A percentile compares a stretch with the other conserved stretches of the same genome.
Evolutionary conservation across 23 tunicate species (phyloP).

Genomic region (Trididemnum clinides): DNA sequence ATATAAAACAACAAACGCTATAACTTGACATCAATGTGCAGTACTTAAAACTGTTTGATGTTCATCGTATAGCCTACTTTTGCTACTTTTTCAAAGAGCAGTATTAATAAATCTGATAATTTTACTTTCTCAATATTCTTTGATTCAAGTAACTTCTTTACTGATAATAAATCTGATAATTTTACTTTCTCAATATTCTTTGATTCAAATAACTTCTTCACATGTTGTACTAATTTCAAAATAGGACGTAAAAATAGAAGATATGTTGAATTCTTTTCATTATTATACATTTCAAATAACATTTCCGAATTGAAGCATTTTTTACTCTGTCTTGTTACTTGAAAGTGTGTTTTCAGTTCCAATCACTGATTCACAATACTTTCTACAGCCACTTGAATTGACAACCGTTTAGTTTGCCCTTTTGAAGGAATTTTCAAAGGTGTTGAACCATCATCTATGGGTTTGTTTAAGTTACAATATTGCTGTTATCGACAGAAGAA

Average conservation of each 20-base stretch:
- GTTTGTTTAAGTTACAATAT: constrained; percentile 24
- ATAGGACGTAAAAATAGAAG: constrained; percentile 45
- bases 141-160: too few species aligned
- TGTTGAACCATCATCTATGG: constrained; percentile 20
- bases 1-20: too few species aligned
- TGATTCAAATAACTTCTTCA: constrained; percentile 22
- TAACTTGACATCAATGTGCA: too few species aligned
- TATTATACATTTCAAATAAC: too few species aligned
- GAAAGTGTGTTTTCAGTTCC: constrained; percentile 50
- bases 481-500: constrained; percentile 4
- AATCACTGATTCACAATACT: constrained; percentile 28
- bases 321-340: too few species aligned
- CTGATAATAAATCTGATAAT: too few species aligned
- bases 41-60: too few species aligned
- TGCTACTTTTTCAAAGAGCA: background rate
- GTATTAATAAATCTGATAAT: background rate
- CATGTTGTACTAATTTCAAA: constrained; percentile 19
- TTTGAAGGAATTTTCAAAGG: constrained; percentile 19
- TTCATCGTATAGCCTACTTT: too few species aligned
- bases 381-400: background rate
- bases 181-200: too few species aligned
- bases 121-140: too few species aligned
- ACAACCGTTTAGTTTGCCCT: constrained; percentile 10
- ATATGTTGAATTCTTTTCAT: constrained; percentile 20
- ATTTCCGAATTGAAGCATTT: too few species aligned